These are phyloP conservation scores for Acanthosepion esculentum DNA, from an alignment of 2,888 invertebrate species.

Conservation along the genomic window DNA sequence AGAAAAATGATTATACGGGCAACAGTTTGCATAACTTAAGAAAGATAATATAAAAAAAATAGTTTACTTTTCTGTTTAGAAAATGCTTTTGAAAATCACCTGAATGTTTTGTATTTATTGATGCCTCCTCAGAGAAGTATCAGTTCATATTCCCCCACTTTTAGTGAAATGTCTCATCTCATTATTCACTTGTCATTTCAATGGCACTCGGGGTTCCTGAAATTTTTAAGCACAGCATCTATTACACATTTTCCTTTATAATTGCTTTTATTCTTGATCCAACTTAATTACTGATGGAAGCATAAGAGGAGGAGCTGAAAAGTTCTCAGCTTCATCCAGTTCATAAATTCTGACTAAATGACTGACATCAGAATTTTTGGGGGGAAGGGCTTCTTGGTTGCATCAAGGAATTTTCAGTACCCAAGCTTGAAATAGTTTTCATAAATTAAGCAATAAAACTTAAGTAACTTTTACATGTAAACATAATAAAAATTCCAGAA, in stretches of 20 bases:
- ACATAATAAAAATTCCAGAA: no score
- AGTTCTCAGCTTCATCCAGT: no score
- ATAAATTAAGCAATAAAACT: neutral
- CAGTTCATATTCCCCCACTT: neutral
- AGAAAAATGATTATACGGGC: neutral
- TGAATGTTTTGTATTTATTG: neutral
- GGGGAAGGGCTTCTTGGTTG: no score
- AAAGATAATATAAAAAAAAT: neutral
- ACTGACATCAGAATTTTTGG: no score
- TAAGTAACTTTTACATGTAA: neutral
- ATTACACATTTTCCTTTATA: neutral
- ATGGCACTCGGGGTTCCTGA: neutral
- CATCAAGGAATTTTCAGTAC: no score
- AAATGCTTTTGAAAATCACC: neutral
- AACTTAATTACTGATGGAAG: neutral
- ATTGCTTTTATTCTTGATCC: neutral
- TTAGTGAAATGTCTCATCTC: neutral
- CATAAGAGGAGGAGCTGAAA: neutral
- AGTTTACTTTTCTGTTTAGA: neutral
- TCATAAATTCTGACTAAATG: no score
- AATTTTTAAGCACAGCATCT: neutral
- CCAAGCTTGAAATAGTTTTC: neutral
- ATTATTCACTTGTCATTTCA: neutral
- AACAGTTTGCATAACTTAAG: neutral
- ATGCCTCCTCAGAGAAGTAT: neutral